Evolutionary conservation across 2,797 vertebrate genomes (phyloP).

Genomic region (Calcarius lapponicus): DNA sequence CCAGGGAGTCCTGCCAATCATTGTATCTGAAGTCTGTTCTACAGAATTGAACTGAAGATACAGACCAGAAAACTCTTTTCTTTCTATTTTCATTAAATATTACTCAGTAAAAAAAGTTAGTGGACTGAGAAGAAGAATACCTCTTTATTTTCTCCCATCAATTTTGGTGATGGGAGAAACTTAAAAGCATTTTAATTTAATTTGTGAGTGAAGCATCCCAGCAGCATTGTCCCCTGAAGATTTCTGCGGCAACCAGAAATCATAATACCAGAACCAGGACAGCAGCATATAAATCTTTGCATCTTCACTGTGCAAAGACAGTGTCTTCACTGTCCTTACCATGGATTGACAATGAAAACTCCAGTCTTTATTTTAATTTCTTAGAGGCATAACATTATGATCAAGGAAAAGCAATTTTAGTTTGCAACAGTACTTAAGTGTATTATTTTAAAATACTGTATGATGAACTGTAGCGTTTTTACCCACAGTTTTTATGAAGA

Average conservation of each 20-base stretch:
- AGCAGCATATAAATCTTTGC: not conserved
- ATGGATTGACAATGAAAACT: not conserved
- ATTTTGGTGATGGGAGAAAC: not conserved
- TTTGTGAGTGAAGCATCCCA: not conserved
- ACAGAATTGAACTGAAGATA: not conserved
- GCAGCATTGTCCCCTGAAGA: not conserved
- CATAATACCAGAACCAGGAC: not conserved
- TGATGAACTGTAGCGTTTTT: slow-evolving; percentile 13
- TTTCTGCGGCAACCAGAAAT: not conserved
- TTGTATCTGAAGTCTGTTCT: not conserved
- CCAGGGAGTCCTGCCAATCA: not conserved
- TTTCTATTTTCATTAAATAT: not conserved
- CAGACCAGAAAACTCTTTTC: not conserved
- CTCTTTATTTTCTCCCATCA: not conserved
- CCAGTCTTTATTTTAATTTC: slow-evolving; percentile 35
- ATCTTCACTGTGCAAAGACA: not conserved
- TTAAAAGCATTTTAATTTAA: not conserved
- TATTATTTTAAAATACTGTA: slow-evolving; percentile 50
- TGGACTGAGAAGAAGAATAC: not conserved
- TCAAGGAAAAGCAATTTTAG: not conserved
- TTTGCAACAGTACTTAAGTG: slow-evolving; percentile 32
- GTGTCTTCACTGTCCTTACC: not conserved
- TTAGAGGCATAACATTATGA: not conserved
- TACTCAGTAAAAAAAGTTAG: not conserved
- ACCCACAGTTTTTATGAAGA: slow-evolving; percentile 13